Evolutionary conservation across 2,113 vertebrate genomes (phyloP), one percentile per base, ranked within the genome.

Genomic region (Phoenicopterus ruber): DNA sequence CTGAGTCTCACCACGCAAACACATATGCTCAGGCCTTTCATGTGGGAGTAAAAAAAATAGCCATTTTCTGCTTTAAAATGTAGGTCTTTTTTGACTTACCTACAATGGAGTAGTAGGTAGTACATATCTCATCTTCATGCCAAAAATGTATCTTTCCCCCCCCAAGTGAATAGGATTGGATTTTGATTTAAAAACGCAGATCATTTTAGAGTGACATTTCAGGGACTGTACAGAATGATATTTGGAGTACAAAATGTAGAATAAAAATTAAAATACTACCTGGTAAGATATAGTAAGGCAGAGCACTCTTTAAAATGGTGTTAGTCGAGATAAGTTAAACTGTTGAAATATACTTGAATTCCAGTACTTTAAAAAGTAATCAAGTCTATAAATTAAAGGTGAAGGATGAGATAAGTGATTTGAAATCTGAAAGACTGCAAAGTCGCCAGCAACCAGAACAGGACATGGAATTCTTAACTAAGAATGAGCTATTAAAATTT

Each of bases 351-450:
- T 32, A 42, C 29, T 70, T 79, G 55, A 55, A 71, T 91, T 93
- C 44, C 26, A 82, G 16, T 66, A 52, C 31, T 77, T 95, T 29
- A 32, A 63, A 84, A 82, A 77, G 18, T 52, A 78, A 79, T 72
- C 63, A 92, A 55, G 18, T 82, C 67, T 71, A 49, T 90, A 89
- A 96, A 79, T 89, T 96, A 79, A 69, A 88, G 55, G 19, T 93
- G 36, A 88, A 86, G 25, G 74, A 83, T 36, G 72, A 47, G 17
- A 57, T 31, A 91, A 94, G 8, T 42, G 25, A 44, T 69, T 70
- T 94, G 61, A 52, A 90, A 90, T 74, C 46, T 79, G 50, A 91
- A 92, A 90, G 11, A 40, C 16, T 46, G 24, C 31, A 59, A 62
- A 80, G 61, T 74, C 20, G 14, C 57, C 69, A 78, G 54, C 38